Conservation (phyloP, 2,888 invertebrate species). For the Schizotus pectinicornis region DNA sequence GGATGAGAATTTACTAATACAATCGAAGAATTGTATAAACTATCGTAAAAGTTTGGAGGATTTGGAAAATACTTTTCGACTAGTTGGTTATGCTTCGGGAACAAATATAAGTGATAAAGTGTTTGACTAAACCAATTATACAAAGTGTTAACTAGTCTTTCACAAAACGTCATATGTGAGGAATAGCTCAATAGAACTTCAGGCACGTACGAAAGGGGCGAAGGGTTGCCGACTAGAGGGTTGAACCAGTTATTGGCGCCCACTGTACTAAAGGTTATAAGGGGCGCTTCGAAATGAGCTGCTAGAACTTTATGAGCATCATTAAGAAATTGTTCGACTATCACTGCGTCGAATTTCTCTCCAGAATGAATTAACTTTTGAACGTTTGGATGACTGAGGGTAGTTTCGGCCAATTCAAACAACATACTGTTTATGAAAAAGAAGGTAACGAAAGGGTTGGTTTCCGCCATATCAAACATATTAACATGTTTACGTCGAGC, state of each 20-base stretch:
- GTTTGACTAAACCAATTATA: constrained; percentile 6
- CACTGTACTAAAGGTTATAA: constrained; percentile 54
- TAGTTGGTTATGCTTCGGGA: constrained; percentile 5
- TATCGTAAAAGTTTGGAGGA: constrained; percentile 38
- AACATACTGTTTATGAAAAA: not conserved
- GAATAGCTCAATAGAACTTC: constrained; percentile 55
- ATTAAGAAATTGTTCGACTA: constrained; percentile 59
- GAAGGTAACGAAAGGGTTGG: not conserved
- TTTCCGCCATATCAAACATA: not conserved
- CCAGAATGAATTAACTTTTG: not conserved
- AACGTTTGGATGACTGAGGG: not conserved
- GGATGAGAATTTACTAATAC: constrained; percentile 57
- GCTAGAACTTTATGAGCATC: constrained; percentile 57
- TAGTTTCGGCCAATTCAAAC: not conserved
- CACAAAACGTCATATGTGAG: constrained; percentile 60
- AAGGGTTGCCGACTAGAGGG: constrained; percentile 59
- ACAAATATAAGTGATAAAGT: not conserved
- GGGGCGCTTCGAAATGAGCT: constrained; percentile 48
- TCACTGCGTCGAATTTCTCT: constrained; percentile 50
- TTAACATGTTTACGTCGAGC: not conserved
- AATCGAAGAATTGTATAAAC: constrained; percentile 46
- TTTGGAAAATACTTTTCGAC: constrained; percentile 41
- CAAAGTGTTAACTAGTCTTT: constrained; percentile 62
- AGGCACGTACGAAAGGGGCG: constrained; percentile 61
- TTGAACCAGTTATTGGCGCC: constrained; percentile 58